Conservation (phyloP, 2,888 invertebrate species). For the Caenorhabditis becei region DNA sequence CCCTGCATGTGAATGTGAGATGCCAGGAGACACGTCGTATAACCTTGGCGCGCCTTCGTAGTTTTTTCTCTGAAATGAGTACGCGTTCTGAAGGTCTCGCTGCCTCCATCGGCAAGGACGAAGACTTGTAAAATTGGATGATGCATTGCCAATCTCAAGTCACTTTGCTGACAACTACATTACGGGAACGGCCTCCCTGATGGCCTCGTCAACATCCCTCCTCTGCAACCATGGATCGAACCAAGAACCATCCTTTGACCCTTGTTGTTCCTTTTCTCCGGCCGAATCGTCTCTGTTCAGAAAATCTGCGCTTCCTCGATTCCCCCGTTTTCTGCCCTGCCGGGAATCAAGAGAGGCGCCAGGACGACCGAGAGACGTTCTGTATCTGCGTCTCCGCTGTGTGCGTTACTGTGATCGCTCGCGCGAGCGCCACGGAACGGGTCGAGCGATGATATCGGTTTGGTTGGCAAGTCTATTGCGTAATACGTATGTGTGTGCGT, state of each 20-base stretch:
- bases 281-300: background rate
- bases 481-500: constrained; percentile 29
- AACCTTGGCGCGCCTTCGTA: constrained; percentile 2
- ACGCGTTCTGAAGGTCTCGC: background rate
- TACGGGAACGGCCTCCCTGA: no score
- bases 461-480: constrained; percentile 40
- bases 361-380: background rate
- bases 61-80: background rate
- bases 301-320: background rate
- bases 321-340: background rate
- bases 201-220: no score
- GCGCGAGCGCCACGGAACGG: constrained; percentile 21
- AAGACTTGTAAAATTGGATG: no score
- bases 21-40: background rate
- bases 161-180: no score
- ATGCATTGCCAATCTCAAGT: no score
- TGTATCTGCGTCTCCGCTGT: constrained; percentile 8
- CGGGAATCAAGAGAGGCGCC: background rate
- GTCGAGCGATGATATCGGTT: constrained; percentile 34
- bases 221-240: no score
- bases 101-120: no score
- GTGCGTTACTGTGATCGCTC: constrained; percentile 3
- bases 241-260: no score
- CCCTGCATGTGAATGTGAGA: background rate
- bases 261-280: background rate